These are phyloP conservation scores for Sylvicola cinctus DNA, from an alignment of 2,888 invertebrate species.

Conservation along the genomic window DNA sequence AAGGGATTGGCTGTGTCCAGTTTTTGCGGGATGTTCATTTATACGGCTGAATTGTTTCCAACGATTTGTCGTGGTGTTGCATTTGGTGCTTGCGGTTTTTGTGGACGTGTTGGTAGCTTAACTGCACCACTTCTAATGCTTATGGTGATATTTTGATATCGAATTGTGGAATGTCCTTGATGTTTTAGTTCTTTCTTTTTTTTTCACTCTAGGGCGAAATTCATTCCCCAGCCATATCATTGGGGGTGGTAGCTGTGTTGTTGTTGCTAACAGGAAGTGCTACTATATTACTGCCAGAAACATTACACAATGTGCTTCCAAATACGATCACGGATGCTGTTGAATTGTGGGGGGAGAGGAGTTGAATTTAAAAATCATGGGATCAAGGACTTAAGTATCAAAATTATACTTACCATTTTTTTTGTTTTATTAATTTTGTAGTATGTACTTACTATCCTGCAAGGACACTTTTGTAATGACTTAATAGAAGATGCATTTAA, in stretches of 20 bases:
- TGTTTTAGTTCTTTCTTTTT: neutral
- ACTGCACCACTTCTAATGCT: slow-evolving; percentile 23
- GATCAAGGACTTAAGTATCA: no score
- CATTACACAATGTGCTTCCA: slow-evolving; percentile 9
- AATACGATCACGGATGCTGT: slow-evolving; percentile 10
- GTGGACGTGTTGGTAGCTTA: slow-evolving; percentile 27
- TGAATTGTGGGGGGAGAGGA: slow-evolving; percentile 8
- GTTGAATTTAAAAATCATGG: no score
- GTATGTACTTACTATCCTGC: no score
- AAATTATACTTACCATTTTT: no score
- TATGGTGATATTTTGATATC: slow-evolving; percentile 10
- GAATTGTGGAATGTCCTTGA: neutral
- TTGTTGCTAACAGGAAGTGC: slow-evolving; percentile 9
- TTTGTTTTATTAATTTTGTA: no score
- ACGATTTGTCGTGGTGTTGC: slow-evolving; percentile 21
- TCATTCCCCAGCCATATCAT: slow-evolving; percentile 8
- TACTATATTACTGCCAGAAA: slow-evolving; percentile 11
- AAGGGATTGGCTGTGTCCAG: slow-evolving; percentile 25
- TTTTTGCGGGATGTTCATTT: slow-evolving; percentile 25
- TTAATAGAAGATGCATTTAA: no score
- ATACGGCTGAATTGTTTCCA: slow-evolving; percentile 22
- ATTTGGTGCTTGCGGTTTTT: slow-evolving; percentile 27
- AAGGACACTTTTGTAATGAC: no score
- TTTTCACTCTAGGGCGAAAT: slow-evolving; percentile 1
- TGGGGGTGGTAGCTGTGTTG: slow-evolving; percentile 8